Evolutionary conservation across 2,888 invertebrate genomes (phyloP).

Genomic region (Xestoiulus laeticollis): DNA sequence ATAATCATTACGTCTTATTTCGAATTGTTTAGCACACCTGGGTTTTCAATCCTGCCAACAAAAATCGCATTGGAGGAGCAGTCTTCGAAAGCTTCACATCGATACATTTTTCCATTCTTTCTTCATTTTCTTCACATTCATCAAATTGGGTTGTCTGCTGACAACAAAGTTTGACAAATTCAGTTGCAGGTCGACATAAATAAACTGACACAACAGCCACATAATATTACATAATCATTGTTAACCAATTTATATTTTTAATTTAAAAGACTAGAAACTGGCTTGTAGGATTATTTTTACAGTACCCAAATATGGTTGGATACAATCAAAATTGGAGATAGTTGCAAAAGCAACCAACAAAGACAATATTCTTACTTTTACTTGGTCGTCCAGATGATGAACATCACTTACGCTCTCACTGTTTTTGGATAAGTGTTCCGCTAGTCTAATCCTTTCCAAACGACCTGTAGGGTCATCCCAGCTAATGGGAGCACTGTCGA

Average conservation of each 20-base stretch:
- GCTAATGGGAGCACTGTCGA: slow-evolving; percentile 63
- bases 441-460: slow-evolving; percentile 59
- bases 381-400: neutral
- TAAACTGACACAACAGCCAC: no score
- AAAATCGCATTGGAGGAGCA: neutral
- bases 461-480: slow-evolving; percentile 65
- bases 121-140: neutral
- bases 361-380: neutral
- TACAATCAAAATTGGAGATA: no score
- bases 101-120: no score
- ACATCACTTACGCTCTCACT: slow-evolving; percentile 32
- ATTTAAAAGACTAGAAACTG: no score
- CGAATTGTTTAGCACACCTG: neutral
- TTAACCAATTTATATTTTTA: no score
- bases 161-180: neutral
- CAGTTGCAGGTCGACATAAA: neutral
- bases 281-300: no score
- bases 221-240: no score
- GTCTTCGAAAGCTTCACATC: neutral
- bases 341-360: neutral
- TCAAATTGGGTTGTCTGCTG: neutral
- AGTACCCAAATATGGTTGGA: neutral
- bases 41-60: neutral
- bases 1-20: neutral
- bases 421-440: slow-evolving; percentile 45